These are phyloP conservation scores for Chouioia cunea DNA, from an alignment of 2,888 invertebrate species.

Conservation along the genomic window DNA sequence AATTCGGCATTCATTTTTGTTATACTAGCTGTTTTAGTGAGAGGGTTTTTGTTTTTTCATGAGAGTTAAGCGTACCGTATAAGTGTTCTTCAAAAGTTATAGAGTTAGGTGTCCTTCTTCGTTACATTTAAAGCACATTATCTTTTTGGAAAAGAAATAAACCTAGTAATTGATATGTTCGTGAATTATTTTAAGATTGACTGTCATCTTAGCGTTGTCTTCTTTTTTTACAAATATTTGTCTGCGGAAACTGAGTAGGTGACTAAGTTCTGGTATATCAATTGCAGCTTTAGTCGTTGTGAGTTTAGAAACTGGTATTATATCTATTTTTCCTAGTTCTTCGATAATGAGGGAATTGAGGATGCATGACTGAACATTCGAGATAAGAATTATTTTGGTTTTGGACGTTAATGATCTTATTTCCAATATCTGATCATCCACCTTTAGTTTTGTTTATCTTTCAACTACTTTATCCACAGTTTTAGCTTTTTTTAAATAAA, in stretches of 20 bases:
- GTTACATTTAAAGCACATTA: constrained; percentile 5
- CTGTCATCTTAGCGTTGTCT: constrained; percentile 1
- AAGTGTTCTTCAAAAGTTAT: no score
- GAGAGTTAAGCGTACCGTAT: no score
- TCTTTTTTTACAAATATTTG: constrained; percentile 21
- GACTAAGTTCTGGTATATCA: constrained; percentile 6
- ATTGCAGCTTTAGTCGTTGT: constrained; percentile 14
- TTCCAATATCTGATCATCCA: background rate
- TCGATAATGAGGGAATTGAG: background rate
- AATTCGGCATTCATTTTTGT: no score
- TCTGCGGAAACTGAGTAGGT: constrained; percentile 26
- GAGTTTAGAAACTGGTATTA: constrained; percentile 11
- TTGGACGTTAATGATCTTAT: background rate
- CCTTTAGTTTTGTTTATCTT: background rate
- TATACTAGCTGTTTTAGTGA: no score
- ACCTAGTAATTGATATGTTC: constrained; percentile 6
- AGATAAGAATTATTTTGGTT: constrained; percentile 12
- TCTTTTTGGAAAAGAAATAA: background rate
- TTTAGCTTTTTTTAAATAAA: background rate
- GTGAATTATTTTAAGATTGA: constrained; percentile 14
- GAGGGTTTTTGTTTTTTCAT: no score
- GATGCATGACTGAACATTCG: constrained; percentile 8
- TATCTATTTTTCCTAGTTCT: constrained; percentile 1
- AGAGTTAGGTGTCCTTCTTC: background rate
- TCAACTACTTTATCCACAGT: background rate